These are phyloP conservation scores for Myotis planiceps DNA, from an alignment of 2,797 vertebrate genomes.

Conservation along the genomic window DNA sequence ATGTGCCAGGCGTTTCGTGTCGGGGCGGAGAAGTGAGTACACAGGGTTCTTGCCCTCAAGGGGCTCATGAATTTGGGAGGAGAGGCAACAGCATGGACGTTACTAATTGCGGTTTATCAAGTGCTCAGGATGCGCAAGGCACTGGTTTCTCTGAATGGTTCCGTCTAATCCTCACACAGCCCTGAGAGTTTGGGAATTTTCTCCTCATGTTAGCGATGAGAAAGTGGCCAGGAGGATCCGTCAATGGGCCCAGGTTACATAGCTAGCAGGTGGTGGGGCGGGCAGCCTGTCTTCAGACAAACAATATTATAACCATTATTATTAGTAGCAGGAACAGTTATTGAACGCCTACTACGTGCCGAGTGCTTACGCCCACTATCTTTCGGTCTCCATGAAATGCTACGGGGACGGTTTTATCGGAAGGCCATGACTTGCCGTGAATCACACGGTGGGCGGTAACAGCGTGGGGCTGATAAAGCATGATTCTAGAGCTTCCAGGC, in stretches of 20 bases:
- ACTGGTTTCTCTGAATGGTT: too few relatives aligned
- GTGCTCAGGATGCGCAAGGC: fast-evolving
- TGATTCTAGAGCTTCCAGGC: background rate
- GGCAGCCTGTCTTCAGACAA: background rate
- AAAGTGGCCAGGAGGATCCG: background rate
- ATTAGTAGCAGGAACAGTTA: too few relatives aligned
- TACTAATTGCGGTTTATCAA: background rate
- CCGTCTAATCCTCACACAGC: background rate
- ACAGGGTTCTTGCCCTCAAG: background rate
- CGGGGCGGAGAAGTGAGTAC: background rate
- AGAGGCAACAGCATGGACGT: fast-evolving
- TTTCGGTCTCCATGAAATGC: background rate
- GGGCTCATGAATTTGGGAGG: background rate
- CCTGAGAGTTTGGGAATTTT: background rate
- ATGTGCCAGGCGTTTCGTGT: background rate
- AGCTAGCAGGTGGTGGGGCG: background rate
- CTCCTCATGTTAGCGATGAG: background rate
- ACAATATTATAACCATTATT: background rate
- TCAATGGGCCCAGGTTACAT: background rate
- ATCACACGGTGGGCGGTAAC: background rate
- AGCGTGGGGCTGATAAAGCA: background rate
- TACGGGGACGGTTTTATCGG: background rate
- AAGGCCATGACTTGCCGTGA: background rate
- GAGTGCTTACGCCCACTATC: fast-evolving
- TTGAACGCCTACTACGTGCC: fast-evolving